phyloP scores from a whole-genome alignment of 2,113 vertebrate genomes.

The Odontesthes bonariensis region DNA sequence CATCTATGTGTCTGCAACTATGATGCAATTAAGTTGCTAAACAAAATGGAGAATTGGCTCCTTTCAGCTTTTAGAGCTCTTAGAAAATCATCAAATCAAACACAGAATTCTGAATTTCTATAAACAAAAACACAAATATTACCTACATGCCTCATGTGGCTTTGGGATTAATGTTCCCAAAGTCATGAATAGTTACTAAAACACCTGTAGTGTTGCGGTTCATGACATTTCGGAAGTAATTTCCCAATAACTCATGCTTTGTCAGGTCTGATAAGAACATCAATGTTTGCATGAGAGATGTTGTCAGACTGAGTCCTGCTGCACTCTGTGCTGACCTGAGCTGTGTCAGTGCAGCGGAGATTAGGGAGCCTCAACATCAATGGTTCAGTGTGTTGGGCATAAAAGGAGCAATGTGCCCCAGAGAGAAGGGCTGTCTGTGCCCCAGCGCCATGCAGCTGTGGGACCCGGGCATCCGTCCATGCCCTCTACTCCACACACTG shows the following conservation, averaged over 20 bases:
- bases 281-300: conserved; percentile 23
- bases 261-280: conserved; percentile 23
- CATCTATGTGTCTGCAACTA: neutral
- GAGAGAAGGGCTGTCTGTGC: conserved; percentile 74
- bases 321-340: conserved; percentile 46
- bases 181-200: neutral
- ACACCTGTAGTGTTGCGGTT: neutral
- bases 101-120: neutral
- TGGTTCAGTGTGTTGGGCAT: conserved; percentile 72
- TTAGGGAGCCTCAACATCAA: conserved; percentile 60
- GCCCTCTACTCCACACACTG: conserved; percentile 50
- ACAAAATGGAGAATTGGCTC: neutral
- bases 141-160: neutral
- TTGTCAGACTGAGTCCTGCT: conserved; percentile 26
- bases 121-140: neutral
- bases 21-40: neutral
- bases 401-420: conserved; percentile 74
- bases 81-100: neutral
- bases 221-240: neutral
- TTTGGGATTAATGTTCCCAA: neutral
- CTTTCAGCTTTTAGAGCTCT: neutral
- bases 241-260: neutral
- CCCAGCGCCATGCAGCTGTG: conserved; percentile 73
- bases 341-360: conserved; percentile 42
- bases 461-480: conserved; percentile 66